Evolutionary conservation across 2,797 vertebrate species (phyloP), one percentile per base, ranked within the genome.

Genomic region (Ctenosaura bakeri): DNA sequence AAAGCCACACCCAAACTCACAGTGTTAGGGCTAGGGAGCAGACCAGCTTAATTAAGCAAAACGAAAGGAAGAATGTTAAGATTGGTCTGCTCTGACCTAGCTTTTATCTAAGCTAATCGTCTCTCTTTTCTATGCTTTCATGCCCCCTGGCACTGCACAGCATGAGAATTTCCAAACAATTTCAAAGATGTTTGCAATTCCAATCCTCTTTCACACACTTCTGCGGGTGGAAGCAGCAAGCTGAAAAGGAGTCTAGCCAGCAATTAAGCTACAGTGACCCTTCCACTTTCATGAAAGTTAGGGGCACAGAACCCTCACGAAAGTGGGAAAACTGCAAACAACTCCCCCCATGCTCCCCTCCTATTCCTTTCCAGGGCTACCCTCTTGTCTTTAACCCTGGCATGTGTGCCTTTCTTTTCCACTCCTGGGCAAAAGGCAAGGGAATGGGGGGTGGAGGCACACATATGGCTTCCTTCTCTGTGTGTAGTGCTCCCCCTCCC

Each of bases 21-120:
- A 81, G 20, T 52, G 62, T 46, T 59, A 16, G 22, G 14, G 74
- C 4, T 14, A 87, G 46, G 35, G 38, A 0, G 62, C 0, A 88
- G 50, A 32, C 16, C 0, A 0, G 14, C 29, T 50, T 35, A 62
- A 50, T 62, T 66, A 56, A 59, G 50, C 80, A n/a, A 0, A 0
- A 86, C 73, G 87, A 66, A 87, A 13, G 46, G 46, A 69, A 64
- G 38, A 87, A 93, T 86, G 76, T 26, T 76, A 66, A 83, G 13
- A 56, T 24, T 89, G 84, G 26, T 46, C 9, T 20, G 38, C 50
- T 83, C 10, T n/a, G 18, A 76, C 0, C 0, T 8, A 42, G 38
- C 1, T 83, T 85, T 50, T 84, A 85, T 29, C 29, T 22, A 0
- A 74, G 89, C 50, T 73, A 46, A 50, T 66, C 32, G 85, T 35